Evolutionary conservation across 2,888 invertebrate species (phyloP).

Genomic region (Drosophila neutralis): DNA sequence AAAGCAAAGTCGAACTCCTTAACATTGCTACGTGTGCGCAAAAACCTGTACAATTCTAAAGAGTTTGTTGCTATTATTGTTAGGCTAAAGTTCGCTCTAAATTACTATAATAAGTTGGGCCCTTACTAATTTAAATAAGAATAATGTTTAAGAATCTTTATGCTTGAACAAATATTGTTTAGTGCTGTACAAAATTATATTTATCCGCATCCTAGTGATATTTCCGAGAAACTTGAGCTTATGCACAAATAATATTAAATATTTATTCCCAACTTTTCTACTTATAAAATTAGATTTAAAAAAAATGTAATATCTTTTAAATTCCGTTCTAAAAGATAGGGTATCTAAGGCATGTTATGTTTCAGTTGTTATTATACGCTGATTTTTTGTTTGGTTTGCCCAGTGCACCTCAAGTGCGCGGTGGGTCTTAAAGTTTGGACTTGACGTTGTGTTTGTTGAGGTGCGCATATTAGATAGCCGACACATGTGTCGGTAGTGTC

Average conservation of each 20-base stretch:
- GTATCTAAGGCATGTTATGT: background rate
- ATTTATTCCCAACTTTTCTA: background rate
- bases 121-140: background rate
- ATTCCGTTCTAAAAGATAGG: slow-evolving; percentile 1
- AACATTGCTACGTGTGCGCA: background rate
- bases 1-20: slow-evolving; percentile 1
- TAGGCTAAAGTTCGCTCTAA: background rate
- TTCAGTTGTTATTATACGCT: background rate
- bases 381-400: slow-evolving; percentile 27
- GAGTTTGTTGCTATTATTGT: background rate
- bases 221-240: background rate
- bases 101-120: background rate
- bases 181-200: background rate
- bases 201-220: background rate
- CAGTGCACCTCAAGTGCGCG: slow-evolving; percentile 49
- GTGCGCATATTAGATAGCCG: slow-evolving; percentile 77
- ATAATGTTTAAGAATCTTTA: background rate
- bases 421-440: slow-evolving; percentile 58
- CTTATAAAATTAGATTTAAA: no score
- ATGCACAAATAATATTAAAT: background rate
- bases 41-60: background rate
- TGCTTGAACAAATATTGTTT: background rate
- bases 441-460: slow-evolving; percentile 55
- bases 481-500: slow-evolving; percentile 27
- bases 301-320: no score